Base-by-base conservation (phyloP, 2,113 vertebrate species). In the Carassius auratus region DNA sequence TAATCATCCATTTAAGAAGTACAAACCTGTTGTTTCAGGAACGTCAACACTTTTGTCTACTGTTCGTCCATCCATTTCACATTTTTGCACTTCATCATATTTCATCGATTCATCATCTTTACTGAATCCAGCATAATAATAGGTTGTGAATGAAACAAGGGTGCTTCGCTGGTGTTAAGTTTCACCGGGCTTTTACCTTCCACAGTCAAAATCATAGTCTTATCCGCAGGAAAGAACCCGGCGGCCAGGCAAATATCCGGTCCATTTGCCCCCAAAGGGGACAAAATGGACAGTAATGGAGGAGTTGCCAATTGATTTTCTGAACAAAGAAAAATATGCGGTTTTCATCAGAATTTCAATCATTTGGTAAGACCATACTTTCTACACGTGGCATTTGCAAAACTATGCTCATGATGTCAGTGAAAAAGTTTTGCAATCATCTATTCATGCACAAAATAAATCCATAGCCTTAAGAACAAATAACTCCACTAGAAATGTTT, bases 201-300 rank as follows among this genome's bases (percentile, higher is more conserved):
- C 8, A 0, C 0, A 14, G 1, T 75, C 21, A 89, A 71, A 12
- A 0, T 23, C 86, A 90, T 81, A 0, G 1, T 23, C 36, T 66
- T 71, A 0, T 45, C 0, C 42, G 19, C 9, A 13, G 90, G 88
- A 26, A 0, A 52, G 75, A 92, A 93, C 2, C 26, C 48, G 0
- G 92, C n/a, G 0, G 92, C 93, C 91, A 93, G 87, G 71, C 93
- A 94, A 1, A 91, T 88, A 0, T 90, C 13, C 0, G 66, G 82
- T 0, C 5, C 62, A 7, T n/a, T 2, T 0, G 0, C 0, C 0
- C 57, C 15, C 0, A 3, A 0, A 74, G 85, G 68, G 0, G 6
- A 17, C 17, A 93, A 76, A 38, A 92, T 3, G 0, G 86, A 90
- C 48, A 93, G 19, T 0, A 0, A 0, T 1, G 92, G 90, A 0